Evolutionary conservation across 2,113 vertebrate species (phyloP), one percentile per base, ranked within the genome.

Genomic region (Turdus rufiventris): DNA sequence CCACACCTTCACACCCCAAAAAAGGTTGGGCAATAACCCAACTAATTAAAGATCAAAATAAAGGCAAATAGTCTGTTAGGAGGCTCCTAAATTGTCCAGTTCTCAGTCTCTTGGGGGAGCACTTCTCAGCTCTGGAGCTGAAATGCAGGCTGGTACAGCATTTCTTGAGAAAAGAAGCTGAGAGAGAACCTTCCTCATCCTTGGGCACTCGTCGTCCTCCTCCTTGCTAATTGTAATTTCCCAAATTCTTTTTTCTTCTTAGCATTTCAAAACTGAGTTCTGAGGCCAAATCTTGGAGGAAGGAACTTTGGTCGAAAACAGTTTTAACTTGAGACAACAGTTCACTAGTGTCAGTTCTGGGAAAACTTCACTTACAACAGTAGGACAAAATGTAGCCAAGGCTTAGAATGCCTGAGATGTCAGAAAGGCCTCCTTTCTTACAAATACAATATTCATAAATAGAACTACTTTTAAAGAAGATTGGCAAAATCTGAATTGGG

Each of bases 301-400:
- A 88, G 51, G 56, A 96, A 93, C 91, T 96, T 95, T 89, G 63
- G 83, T 94, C 88, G 60, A 36, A 89, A 93, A 92, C 60, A 74
- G 60, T 60, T 90, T 88, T 77, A 72, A 31, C 63, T 78, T 70
- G 79, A 91, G 75, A 73, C 67, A 91, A 71, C 67, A 66, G 47
- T 91, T 95, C 31, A 54, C 33, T 84, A 63, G 63, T 74, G 68
- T 80, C 82, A 86, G 48, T 96, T 95, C 94, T 88, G 56, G 72
- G 90, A 96, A 96, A 91, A 71, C 38, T 66, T 74, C 75, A 58
- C 90, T 93, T 88, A 81, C 25, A 94, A 26, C 33, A 95, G 60
- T 31, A 80, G 83, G 36, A 81, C 65, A 88, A 84, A 93, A 91
- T 21, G 63, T 28, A 77, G 45, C 57, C 45, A 60, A 74, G 48